Evolutionary conservation across 2,113 vertebrate genomes (phyloP).

Genomic region (Podarcis raffonei): DNA sequence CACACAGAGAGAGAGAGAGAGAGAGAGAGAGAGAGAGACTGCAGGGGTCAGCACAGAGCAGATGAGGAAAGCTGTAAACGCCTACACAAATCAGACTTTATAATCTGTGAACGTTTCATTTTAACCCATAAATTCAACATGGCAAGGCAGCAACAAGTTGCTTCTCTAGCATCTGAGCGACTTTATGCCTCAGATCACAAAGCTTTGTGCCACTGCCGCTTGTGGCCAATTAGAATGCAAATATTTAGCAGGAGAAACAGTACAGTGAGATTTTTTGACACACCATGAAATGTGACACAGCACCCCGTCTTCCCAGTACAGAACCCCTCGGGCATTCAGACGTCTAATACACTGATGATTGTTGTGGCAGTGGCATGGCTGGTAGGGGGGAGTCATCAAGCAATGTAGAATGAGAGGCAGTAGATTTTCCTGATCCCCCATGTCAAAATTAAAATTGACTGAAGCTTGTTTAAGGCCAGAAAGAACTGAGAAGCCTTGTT

Average conservation of each 20-base stretch:
- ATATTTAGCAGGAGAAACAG: neutral
- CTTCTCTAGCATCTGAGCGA: neutral
- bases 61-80: constrained; percentile 24
- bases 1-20: constrained; percentile 13
- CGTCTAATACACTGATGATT: neutral
- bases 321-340: neutral
- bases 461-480: neutral
- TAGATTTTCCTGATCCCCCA: neutral
- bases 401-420: neutral
- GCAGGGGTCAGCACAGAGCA: constrained; percentile 48
- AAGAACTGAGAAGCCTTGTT: neutral
- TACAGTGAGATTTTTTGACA: constrained; percentile 14
- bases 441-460: neutral
- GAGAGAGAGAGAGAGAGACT: constrained; percentile 12
- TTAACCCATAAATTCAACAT: constrained; percentile 11
- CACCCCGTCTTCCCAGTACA: neutral
- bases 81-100: neutral
- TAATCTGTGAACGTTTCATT: constrained; percentile 21
- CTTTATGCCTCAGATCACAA: neutral
- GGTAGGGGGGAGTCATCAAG: neutral
- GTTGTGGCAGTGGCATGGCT: neutral
- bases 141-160: neutral
- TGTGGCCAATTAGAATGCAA: constrained; percentile 9
- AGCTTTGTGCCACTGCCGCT: neutral
- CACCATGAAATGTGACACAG: neutral